Evolutionary conservation across 1,140 invertebrate species (phyloP).

Genomic region (Cotesia glomerata): DNA sequence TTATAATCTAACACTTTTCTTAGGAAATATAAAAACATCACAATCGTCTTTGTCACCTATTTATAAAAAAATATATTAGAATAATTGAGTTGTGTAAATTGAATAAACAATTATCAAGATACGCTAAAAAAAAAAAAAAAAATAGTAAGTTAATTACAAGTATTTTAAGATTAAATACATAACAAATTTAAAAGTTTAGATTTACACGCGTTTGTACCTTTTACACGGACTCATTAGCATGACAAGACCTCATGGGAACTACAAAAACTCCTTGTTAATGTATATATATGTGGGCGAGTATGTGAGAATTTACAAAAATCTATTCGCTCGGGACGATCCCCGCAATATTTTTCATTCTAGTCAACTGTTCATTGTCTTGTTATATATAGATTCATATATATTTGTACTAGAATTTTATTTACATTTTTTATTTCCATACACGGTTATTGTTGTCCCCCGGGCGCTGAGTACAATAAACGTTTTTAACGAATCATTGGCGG

Average conservation of each 20-base stretch:
- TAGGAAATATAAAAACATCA: too few species aligned
- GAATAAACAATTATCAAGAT: too few species aligned
- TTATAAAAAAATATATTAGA: too few species aligned
- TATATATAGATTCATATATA: too few species aligned
- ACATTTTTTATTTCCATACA: neutral
- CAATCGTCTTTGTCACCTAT: too few species aligned
- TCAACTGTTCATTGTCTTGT: neutral
- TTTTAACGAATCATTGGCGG: too few species aligned
- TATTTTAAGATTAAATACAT: neutral
- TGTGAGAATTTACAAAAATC: neutral
- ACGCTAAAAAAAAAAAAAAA: neutral
- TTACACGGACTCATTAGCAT: conserved; percentile 18
- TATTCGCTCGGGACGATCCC: neutral
- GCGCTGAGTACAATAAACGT: too few species aligned
- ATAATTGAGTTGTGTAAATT: too few species aligned
- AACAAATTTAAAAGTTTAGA: neutral
- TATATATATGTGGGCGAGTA: neutral
- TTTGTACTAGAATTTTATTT: too few species aligned
- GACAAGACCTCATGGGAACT: conserved; percentile 11
- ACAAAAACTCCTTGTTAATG: neutral
- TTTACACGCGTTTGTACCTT: conserved; percentile 2
- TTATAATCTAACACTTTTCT: too few species aligned
- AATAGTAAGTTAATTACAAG: neutral
- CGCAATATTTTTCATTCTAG: neutral
- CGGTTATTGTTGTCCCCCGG: too few species aligned